A percentile compares a stretch with the other conserved stretches of the same genome.
phyloP scores from a whole-genome alignment of 2,797 vertebrate species.

The Leptodactylus fallax region DNA sequence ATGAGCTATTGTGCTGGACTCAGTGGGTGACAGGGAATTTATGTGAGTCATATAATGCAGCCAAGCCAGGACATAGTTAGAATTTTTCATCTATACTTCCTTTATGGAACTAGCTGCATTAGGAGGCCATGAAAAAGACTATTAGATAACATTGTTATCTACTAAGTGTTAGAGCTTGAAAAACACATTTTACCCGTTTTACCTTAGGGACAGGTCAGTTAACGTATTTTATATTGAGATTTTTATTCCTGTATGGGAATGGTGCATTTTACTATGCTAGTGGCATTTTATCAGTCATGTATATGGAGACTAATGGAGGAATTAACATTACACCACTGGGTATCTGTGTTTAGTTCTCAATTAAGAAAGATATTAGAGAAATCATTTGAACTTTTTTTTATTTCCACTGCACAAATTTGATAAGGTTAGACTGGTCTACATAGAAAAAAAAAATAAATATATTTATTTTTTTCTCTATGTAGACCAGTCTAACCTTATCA shows the following conservation, averaged over 20 bases:
- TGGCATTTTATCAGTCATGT: neutral
- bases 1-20: conserved; percentile 12
- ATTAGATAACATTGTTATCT: neutral
- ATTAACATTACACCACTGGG: neutral
- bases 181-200: neutral
- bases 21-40: conserved; percentile 27
- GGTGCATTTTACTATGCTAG: neutral
- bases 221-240: neutral
- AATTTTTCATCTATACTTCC: neutral
- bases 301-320: neutral
- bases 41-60: neutral
- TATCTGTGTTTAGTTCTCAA: neutral
- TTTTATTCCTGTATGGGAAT: neutral
- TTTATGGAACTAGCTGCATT: neutral
- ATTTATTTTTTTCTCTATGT: too few relatives aligned
- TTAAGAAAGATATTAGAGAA: neutral
- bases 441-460: too few relatives aligned
- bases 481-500: too few relatives aligned
- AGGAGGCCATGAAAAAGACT: neutral
- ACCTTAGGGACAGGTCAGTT: too few relatives aligned
- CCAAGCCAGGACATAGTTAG: neutral
- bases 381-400: neutral
- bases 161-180: neutral
- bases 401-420: neutral
- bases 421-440: neutral